Base-by-base conservation (phyloP, 2,113 vertebrate genomes). In the Cephalopterus ornatus region DNA sequence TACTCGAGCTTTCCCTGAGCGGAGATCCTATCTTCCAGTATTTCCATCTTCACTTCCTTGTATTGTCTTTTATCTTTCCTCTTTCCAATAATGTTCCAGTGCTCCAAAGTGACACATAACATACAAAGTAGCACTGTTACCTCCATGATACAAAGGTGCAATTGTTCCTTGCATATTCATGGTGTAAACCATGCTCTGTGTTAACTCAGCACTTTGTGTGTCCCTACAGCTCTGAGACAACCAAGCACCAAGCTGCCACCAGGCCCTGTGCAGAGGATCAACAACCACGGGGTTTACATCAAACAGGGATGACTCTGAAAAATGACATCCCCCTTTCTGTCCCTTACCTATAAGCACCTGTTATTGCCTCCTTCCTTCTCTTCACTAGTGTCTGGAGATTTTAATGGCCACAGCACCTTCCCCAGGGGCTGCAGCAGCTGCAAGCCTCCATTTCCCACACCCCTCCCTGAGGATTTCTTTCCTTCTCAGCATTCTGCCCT, bases 111-210 rank as follows among this genome's bases (percentile, higher is more conserved):
- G 14, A 27, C n/a, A 75, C 9, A 61, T 2, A 4, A 13, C 15
- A 58, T 5, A 58, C 0, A 2, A 91, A 85, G 30, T 19, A 61
- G 32, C 9, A n/a, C 13, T 28, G 20, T 55, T 76, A 50, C 30
- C 30, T 50, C 33, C 19, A 15, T 4, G 10, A 14, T 41, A 35
- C 6, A 49, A 82, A 32, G 18, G 17, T 27, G 56, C 14, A 56
- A 65, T 15, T 50, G 49, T 27, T 50, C 26, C 26, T 50, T 50
- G 24, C 26, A 27, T 50, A 83, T 20, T 17, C 5, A 16, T 28
- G 18, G 28, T 47, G 19, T 42, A 73, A 76, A 27, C 20, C 39
- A 28, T 5, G 30, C 5, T 47, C 14, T 0, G 0, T 13, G 49
- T 8, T 0, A 75, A 42, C 33, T 81, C 42, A 61, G 11, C 58